A percentile compares a stretch with the other conserved stretches of the same genome.
Evolutionary conservation across 2,113 vertebrate species (phyloP).

Genomic region (Dromaius novaehollandiae): DNA sequence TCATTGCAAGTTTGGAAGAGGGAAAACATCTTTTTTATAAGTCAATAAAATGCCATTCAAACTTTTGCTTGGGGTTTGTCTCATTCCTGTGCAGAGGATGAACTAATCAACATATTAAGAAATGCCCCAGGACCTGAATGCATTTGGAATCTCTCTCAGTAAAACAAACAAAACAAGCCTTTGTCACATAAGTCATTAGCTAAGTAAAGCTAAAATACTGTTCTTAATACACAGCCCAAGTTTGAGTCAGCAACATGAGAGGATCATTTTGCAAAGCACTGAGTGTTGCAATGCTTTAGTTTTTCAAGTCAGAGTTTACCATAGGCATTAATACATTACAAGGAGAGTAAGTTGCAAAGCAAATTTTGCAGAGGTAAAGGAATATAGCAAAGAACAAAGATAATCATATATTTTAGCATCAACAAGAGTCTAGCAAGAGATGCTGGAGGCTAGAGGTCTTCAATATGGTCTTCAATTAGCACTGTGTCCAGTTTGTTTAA

Average conservation of each 20-base stretch:
- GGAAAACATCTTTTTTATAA: neutral
- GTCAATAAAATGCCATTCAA: neutral
- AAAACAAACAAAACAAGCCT: neutral
- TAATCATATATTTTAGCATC: neutral
- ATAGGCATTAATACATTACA: neutral
- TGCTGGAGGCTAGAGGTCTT: neutral
- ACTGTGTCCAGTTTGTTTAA: neutral
- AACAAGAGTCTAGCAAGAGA: neutral
- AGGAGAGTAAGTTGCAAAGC: neutral
- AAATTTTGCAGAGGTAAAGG: neutral
- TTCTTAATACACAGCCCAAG: neutral
- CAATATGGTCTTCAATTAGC: neutral
- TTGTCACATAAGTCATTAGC: neutral
- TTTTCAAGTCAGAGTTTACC: neutral
- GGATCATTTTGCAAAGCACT: neutral
- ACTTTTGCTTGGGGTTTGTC: neutral
- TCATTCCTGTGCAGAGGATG: neutral
- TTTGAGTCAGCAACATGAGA: neutral
- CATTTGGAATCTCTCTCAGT: neutral
- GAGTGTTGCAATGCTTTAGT: neutral
- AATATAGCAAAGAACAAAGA: neutral
- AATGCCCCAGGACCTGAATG: neutral
- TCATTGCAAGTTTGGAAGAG: neutral
- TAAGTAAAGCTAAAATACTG: neutral
- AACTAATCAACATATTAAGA: neutral